These are phyloP conservation scores for Alethe castanea DNA, from an alignment of 2,113 vertebrate species.

Conservation along the genomic window DNA sequence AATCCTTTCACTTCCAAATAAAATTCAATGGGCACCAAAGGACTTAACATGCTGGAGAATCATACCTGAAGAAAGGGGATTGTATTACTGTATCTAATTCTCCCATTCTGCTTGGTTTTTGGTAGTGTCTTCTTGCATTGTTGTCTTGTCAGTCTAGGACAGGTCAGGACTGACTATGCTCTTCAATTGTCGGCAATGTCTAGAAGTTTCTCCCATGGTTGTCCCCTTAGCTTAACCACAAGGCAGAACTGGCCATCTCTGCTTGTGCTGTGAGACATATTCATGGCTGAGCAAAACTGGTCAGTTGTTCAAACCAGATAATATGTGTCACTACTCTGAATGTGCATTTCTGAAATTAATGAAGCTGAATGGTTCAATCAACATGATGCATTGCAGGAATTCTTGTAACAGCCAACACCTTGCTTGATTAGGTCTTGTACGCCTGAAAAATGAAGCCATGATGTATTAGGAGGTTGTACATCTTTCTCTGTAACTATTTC, in stretches of 20 bases:
- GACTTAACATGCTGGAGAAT: background rate
- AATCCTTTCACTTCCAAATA: background rate
- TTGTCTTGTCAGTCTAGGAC: background rate
- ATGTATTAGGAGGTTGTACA: background rate
- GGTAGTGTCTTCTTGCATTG: background rate
- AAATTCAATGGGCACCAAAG: background rate
- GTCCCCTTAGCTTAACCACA: background rate
- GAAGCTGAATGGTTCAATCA: background rate
- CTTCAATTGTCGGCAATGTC: background rate
- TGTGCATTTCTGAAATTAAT: background rate
- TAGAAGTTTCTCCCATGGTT: background rate
- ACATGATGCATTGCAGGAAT: background rate
- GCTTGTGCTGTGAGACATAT: background rate
- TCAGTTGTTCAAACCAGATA: background rate
- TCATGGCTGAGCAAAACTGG: background rate
- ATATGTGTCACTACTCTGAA: background rate
- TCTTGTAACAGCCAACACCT: background rate
- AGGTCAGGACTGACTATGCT: background rate
- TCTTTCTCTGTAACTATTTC: background rate
- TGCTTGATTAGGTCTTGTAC: background rate
- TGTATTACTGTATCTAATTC: background rate
- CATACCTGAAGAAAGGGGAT: background rate
- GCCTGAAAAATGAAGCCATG: background rate
- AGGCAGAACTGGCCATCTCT: background rate
- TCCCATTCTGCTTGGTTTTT: background rate